Conservation (phyloP, 2,797 vertebrate species). For the Salmo trutta region DNA sequence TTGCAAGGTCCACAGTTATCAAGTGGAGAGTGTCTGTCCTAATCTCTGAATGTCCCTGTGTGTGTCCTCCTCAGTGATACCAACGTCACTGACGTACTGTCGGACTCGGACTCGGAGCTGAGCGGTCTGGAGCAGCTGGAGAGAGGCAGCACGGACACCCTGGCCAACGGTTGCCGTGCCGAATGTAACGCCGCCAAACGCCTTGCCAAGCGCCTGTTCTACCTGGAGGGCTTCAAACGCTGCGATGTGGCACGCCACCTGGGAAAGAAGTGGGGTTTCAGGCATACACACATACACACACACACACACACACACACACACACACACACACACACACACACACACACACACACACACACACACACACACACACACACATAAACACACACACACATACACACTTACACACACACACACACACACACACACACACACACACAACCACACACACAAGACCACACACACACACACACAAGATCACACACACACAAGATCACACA, state of each 20-base stretch:
- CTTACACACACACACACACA: too few relatives aligned
- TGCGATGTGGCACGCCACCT: slow-evolving; percentile 95
- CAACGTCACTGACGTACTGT: slow-evolving; percentile 87
- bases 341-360: too few relatives aligned
- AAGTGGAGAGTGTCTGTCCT: too few relatives aligned
- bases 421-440: too few relatives aligned
- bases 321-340: too few relatives aligned
- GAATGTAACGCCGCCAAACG: slow-evolving; percentile 89
- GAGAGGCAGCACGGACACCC: slow-evolving; percentile 85
- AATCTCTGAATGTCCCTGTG: not conserved
- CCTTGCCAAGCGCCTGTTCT: slow-evolving; percentile 90
- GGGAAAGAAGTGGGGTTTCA: slow-evolving; percentile 88
- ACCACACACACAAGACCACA: too few relatives aligned
- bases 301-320: not conserved
- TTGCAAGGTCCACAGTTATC: slow-evolving; percentile 83
- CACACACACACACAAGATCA: too few relatives aligned
- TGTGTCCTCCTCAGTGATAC: slow-evolving; percentile 76
- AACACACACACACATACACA: too few relatives aligned
- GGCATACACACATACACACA: slow-evolving; percentile 2
- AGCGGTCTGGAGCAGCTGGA: slow-evolving; percentile 85
- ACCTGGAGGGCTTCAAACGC: slow-evolving; percentile 95
- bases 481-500: not conserved
- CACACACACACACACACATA: too few relatives aligned
- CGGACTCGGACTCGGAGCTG: slow-evolving; percentile 88
- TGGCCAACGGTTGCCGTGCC: slow-evolving; percentile 90